Conservation (phyloP, 2,797 vertebrate genomes). For the Sebastes nivosus region DNA sequence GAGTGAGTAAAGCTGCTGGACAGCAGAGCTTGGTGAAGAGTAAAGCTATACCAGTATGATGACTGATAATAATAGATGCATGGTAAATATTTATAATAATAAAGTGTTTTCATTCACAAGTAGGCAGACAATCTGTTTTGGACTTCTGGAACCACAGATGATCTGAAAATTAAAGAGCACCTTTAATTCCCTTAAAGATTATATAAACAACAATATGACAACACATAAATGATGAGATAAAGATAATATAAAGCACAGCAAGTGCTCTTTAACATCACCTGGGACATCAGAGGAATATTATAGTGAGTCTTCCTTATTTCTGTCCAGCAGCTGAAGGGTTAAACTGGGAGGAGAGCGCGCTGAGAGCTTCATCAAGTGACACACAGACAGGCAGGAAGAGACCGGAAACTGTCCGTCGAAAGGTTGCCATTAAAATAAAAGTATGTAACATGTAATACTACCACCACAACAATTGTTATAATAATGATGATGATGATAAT, state of each 20-base stretch:
- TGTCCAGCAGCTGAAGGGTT: conserved; percentile 50
- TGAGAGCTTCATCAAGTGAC: not conserved
- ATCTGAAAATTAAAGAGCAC: too few relatives aligned
- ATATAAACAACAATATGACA: not conserved
- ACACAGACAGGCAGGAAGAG: not conserved
- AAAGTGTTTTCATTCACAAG: not conserved
- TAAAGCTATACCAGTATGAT: not conserved
- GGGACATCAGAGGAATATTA: not conserved
- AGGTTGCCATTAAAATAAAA: not conserved
- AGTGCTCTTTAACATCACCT: not conserved
- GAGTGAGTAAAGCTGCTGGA: not conserved
- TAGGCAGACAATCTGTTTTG: not conserved
- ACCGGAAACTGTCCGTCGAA: not conserved
- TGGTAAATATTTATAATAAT: not conserved
- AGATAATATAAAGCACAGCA: not conserved
- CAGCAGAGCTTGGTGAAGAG: not conserved
- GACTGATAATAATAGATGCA: not conserved
- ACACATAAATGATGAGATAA: not conserved
- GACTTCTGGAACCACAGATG: not conserved
- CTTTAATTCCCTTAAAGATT: too few relatives aligned
- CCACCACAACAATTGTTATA: rapidly evolving
- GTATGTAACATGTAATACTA: too few relatives aligned
- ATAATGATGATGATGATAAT: not conserved
- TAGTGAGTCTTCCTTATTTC: not conserved
- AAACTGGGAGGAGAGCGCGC: conserved; percentile 48